These are phyloP conservation scores for Drosophila putrida DNA, from an alignment of 2,888 invertebrate species.

Conservation along the genomic window DNA sequence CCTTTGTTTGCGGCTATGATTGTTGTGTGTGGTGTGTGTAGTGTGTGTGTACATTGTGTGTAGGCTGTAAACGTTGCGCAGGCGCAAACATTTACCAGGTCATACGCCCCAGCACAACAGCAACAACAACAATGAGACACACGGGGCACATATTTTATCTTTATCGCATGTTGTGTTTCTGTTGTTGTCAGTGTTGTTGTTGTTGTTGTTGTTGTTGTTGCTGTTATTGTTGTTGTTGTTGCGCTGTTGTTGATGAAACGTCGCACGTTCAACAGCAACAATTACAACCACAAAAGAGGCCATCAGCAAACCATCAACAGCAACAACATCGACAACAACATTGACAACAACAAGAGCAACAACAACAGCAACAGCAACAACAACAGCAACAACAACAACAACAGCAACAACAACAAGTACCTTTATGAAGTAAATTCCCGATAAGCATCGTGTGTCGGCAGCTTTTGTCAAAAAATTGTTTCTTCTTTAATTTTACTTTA, in stretches of 20 bases:
- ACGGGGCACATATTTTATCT: constrained; percentile 65
- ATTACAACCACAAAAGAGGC: constrained; percentile 60
- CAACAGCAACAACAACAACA: constrained; percentile 7
- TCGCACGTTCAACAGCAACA: constrained; percentile 62
- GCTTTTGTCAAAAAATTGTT: constrained; percentile 30
- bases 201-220: constrained; percentile 37
- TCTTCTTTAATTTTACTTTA: background rate
- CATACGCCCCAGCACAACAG: constrained; percentile 63
- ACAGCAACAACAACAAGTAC: constrained; percentile 26
- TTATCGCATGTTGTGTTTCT: constrained; percentile 66
- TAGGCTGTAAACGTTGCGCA: constrained; percentile 76
- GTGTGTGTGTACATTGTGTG: constrained; percentile 53
- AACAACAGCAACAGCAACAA: constrained; percentile 6
- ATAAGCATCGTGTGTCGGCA: constrained; percentile 60
- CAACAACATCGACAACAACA: constrained; percentile 11
- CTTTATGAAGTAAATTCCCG: constrained; percentile 40
- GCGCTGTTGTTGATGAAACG: constrained; percentile 53
- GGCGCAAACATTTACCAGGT: constrained; percentile 80
- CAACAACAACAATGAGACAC: constrained; percentile 36
- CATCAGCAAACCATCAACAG: constrained; percentile 52
- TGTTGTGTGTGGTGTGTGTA: constrained; percentile 47
- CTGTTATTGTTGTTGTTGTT: constrained; percentile 26
- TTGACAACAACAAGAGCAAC: constrained; percentile 5
- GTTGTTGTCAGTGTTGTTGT: constrained; percentile 31
- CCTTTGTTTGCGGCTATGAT: constrained; percentile 67